Conservation (phyloP, 30 jellyfish, hydroid and myxozoan species). For the Rhopilema esculentum region DNA sequence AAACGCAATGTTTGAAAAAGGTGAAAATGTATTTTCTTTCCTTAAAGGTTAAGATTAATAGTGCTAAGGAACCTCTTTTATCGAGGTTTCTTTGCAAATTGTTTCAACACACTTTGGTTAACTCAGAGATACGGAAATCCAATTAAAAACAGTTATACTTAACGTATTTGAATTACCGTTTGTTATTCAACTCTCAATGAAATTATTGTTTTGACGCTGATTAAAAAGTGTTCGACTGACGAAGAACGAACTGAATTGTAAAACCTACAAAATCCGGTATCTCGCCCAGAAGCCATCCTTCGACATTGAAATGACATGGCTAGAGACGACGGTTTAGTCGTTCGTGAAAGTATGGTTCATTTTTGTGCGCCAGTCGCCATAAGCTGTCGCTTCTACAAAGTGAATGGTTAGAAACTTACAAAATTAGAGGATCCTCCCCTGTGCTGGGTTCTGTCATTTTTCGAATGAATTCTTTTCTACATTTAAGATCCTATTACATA, state of each 20-base stretch:
- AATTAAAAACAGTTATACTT: background rate
- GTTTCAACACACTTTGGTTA: background rate
- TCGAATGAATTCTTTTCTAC: too few species aligned
- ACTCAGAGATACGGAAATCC: background rate
- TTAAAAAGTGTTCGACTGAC: background rate
- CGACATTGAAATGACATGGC: background rate
- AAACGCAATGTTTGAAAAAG: background rate
- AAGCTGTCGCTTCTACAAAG: too few species aligned
- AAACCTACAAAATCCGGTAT: too few species aligned
- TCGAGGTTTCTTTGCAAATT: background rate
- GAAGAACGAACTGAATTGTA: too few species aligned
- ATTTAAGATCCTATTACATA: too few species aligned
- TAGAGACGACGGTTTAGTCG: background rate
- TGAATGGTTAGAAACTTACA: too few species aligned
- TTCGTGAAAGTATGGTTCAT: background rate
- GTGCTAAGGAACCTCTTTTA: background rate
- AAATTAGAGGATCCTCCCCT: too few species aligned
- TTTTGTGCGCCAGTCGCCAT: background rate
- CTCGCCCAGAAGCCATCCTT: too few species aligned
- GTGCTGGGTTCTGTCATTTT: too few species aligned
- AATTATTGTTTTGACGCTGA: background rate
- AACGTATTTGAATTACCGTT: background rate
- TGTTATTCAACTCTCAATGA: background rate
- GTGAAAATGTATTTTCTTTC: background rate
- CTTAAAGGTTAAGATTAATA: background rate